phyloP scores from a whole-genome alignment of 2,888 invertebrate species.

The Pristionchus japonicus region DNA sequence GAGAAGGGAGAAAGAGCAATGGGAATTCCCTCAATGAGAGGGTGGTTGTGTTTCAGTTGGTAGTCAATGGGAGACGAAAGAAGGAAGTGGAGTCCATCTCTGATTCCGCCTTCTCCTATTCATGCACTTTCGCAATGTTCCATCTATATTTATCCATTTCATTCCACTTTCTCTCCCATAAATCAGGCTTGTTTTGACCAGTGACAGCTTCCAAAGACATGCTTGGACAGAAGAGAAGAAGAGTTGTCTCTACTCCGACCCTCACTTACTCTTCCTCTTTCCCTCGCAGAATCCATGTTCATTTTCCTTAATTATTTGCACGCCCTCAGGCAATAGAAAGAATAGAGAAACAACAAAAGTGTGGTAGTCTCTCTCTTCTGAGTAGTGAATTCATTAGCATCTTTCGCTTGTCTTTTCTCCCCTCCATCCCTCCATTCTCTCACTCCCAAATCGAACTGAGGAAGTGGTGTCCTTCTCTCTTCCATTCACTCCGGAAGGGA shows the following conservation, averaged over 20 bases:
- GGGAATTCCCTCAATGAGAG: slow-evolving; percentile 6
- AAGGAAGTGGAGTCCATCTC: background rate
- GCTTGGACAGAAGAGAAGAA: background rate
- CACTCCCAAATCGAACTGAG: slow-evolving; percentile 10
- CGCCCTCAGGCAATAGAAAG: background rate
- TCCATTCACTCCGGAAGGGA: background rate
- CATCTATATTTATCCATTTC: background rate
- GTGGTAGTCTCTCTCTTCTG: background rate
- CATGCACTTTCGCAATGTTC: background rate
- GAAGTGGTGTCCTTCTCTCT: slow-evolving; percentile 6
- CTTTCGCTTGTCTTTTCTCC: background rate
- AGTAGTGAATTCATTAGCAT: slow-evolving; percentile 12
- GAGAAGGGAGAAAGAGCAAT: background rate
- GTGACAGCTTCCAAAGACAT: background rate
- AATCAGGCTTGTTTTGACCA: slow-evolving; percentile 31
- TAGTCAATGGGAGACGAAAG: background rate
- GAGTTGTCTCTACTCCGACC: background rate
- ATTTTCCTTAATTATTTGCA: background rate
- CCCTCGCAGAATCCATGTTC: background rate
- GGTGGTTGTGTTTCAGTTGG: slow-evolving; percentile 21
- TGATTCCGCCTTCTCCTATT: background rate
- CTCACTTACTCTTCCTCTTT: background rate
- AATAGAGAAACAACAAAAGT: background rate
- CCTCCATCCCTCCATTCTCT: slow-evolving; percentile 16
- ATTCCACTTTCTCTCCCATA: background rate